Evolutionary conservation across 2,888 invertebrate genomes (phyloP).

Genomic region (Chalcosyrphus nemorum): DNA sequence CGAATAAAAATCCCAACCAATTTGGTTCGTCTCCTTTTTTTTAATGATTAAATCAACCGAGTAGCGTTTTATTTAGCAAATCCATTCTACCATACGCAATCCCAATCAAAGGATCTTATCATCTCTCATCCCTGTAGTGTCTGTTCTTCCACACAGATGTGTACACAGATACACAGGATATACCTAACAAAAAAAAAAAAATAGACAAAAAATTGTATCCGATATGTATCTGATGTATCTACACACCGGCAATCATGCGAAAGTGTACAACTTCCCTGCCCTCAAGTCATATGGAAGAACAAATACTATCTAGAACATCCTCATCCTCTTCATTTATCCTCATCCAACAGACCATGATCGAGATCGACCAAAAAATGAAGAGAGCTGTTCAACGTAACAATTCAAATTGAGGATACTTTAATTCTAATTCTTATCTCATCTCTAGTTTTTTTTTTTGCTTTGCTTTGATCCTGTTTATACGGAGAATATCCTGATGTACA

Average conservation of each 20-base stretch:
- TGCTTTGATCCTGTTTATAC: slow-evolving; percentile 62
- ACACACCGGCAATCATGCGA: slow-evolving; percentile 59
- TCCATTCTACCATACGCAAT: slow-evolving; percentile 37
- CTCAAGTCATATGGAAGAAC: slow-evolving; percentile 47
- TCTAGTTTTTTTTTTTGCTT: slow-evolving; percentile 15
- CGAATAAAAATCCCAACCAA: slow-evolving; percentile 9
- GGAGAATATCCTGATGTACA: slow-evolving; percentile 31
- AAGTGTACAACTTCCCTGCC: slow-evolving; percentile 66
- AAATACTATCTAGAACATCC: slow-evolving; percentile 62
- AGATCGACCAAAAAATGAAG: slow-evolving; percentile 45
- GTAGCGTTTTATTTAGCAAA: slow-evolving; percentile 25
- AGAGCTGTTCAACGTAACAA: slow-evolving; percentile 46
- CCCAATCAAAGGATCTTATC: slow-evolving; percentile 55
- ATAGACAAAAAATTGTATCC: slow-evolving; percentile 8
- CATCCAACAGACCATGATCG: slow-evolving; percentile 61
- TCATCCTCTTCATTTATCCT: slow-evolving; percentile 48
- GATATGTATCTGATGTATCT: not conserved
- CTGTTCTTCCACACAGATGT: slow-evolving; percentile 39
- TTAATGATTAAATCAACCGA: slow-evolving; percentile 66
- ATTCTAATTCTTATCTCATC: slow-evolving; percentile 72
- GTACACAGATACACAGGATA: slow-evolving; percentile 42
- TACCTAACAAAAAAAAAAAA: not conserved
- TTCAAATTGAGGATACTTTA: slow-evolving; percentile 70
- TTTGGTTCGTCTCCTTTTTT: too few relatives aligned
- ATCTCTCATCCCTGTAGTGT: slow-evolving; percentile 24